Percentiles rank a stretch among this genome's conserved stretches.
Conservation (phyloP, 2,113 vertebrate species). For the Ammodytes marinus region DNA sequence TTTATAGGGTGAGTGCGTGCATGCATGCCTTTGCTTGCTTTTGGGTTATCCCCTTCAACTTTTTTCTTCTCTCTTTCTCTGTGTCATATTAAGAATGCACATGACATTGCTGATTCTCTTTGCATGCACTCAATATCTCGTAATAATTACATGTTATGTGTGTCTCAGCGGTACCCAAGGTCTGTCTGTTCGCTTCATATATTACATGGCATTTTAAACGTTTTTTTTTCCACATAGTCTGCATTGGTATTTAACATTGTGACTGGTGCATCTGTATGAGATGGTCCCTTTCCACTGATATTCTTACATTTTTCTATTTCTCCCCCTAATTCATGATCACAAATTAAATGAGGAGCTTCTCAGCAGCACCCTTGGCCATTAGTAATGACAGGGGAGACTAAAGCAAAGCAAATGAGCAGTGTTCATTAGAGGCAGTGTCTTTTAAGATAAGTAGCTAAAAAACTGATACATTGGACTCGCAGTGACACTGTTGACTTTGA, state of each 20-base stretch:
- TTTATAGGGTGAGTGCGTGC: neutral
- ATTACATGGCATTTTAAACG: conserved; percentile 21
- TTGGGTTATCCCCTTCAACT: conserved; percentile 2
- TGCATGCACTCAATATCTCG: conserved; percentile 39
- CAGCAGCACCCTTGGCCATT: neutral
- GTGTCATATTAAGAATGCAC: conserved; percentile 24
- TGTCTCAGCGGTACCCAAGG: conserved; percentile 39
- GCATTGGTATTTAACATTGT: neutral
- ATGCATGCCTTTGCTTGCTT: neutral
- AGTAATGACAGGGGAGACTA: conserved; percentile 31
- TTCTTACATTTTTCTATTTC: neutral
- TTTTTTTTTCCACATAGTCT: conserved; percentile 2
- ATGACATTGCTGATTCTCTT: conserved; percentile 21
- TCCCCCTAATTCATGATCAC: neutral
- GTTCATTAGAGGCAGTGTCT: conserved; percentile 27
- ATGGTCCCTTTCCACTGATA: neutral
- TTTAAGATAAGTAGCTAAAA: conserved; percentile 23
- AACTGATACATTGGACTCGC: conserved; percentile 22
- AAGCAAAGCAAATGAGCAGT: conserved; percentile 43
- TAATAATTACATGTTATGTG: conserved; percentile 30
- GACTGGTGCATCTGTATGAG: neutral
- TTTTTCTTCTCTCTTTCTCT: conserved; percentile 6
- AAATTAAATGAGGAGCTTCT: conserved; percentile 4
- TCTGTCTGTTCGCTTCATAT: conserved; percentile 7
- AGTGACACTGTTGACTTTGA: conserved; percentile 44